Evolutionary conservation across 2,888 invertebrate species (phyloP).

Genomic region (Drosophila hamatofila): DNA sequence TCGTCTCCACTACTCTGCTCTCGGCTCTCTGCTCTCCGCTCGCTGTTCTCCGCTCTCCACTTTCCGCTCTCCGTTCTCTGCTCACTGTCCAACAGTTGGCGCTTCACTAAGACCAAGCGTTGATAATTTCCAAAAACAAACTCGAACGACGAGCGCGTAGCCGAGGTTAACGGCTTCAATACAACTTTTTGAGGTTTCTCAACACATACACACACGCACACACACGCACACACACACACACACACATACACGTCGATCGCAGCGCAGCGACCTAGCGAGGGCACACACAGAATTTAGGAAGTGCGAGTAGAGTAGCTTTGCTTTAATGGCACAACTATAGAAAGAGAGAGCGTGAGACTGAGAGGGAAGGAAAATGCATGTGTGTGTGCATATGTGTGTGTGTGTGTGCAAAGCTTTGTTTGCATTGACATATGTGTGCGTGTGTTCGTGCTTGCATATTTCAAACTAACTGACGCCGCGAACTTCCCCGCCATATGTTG

Average conservation of each 20-base stretch:
- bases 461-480: conserved; percentile 42
- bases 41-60: neutral
- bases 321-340: neutral
- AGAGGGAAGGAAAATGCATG: neutral
- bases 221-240: conserved; percentile 30
- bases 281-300: conserved; percentile 69
- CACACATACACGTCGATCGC: conserved; percentile 34
- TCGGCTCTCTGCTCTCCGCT: neutral
- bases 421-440: conserved; percentile 7
- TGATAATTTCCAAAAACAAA: conserved; percentile 72
- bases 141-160: conserved; percentile 78
- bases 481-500: conserved; percentile 17
- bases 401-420: conserved; percentile 22
- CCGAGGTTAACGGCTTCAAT: conserved; percentile 84
- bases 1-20: conserved; percentile 6
- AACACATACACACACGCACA: conserved; percentile 31
- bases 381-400: neutral
- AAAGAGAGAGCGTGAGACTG: neutral
- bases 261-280: conserved; percentile 70
- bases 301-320: conserved; percentile 45
- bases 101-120: conserved; percentile 52
- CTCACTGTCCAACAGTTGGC: conserved; percentile 13
- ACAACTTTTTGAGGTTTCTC: conserved; percentile 83
- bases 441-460: conserved; percentile 41
- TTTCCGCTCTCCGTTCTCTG: neutral